These are phyloP conservation scores for Gymnopithys bicolor DNA, from an alignment of 2,797 vertebrate genomes.

Conservation along the genomic window DNA sequence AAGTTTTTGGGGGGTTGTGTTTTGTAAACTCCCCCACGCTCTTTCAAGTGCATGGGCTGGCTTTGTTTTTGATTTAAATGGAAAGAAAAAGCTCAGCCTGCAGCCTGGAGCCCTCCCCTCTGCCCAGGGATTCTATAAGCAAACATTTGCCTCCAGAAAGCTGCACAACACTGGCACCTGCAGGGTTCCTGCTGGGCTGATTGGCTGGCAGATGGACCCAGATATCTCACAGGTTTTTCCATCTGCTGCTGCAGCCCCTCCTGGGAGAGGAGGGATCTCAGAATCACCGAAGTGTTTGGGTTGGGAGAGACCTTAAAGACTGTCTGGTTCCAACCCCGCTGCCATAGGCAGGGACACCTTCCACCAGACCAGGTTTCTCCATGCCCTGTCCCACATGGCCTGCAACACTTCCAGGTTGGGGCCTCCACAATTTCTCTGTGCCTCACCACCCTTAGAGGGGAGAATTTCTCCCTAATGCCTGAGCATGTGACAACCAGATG, in stretches of 20 bases:
- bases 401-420: not conserved
- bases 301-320: not conserved
- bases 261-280: not conserved
- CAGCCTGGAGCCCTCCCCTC: not conserved
- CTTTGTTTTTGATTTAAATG: slow-evolving; percentile 21
- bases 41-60: slow-evolving; percentile 15
- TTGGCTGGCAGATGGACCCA: not conserved
- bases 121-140: not conserved
- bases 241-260: not conserved
- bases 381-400: not conserved
- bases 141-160: not conserved
- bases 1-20: not conserved
- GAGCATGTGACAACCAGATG: not conserved
- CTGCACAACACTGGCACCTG: not conserved
- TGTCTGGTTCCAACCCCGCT: not conserved
- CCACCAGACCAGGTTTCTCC: not conserved
- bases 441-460: not conserved
- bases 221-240: not conserved
- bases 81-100: not conserved
- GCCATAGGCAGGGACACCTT: not conserved
- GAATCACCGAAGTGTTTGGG: not conserved
- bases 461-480: not conserved
- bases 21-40: not conserved
- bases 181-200: not conserved
- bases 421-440: not conserved